Conservation (phyloP, 2,113 vertebrate species). For the Natator depressus region DNA sequence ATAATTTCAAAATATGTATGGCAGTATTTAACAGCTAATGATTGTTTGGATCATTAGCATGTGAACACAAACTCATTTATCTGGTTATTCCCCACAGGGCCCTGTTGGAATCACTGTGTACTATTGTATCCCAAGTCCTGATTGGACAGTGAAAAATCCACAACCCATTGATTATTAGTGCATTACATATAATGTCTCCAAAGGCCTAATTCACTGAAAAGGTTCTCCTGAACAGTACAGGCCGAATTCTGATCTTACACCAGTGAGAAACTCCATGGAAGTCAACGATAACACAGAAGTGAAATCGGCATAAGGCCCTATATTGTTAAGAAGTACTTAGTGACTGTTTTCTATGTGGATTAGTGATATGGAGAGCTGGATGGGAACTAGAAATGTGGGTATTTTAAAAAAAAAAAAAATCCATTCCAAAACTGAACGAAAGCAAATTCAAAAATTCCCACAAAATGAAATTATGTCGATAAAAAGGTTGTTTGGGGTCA, state of each 20-base stretch:
- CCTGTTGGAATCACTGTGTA: neutral
- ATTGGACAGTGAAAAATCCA: neutral
- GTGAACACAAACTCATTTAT: constrained; percentile 26
- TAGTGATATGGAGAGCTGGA: neutral
- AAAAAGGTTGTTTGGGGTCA: neutral
- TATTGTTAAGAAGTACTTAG: neutral
- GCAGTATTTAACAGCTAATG: neutral
- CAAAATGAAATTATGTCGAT: neutral
- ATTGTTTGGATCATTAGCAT: constrained; percentile 5
- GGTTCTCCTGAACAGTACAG: neutral
- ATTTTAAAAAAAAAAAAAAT: neutral
- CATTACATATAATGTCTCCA: neutral
- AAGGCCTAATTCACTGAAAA: neutral
- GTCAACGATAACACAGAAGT: neutral
- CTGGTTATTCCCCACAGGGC: neutral
- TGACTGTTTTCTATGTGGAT: neutral
- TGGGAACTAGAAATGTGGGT: neutral
- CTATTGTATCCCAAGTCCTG: neutral
- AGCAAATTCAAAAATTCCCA: neutral
- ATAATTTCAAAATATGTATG: neutral
- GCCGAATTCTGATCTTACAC: neutral
- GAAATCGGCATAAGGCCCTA: neutral
- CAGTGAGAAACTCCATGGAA: neutral
- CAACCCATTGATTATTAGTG: neutral
- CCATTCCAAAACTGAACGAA: neutral